Conservation (phyloP, 1,140 invertebrate genomes). For the Aphelenchoides besseyi region DNA sequence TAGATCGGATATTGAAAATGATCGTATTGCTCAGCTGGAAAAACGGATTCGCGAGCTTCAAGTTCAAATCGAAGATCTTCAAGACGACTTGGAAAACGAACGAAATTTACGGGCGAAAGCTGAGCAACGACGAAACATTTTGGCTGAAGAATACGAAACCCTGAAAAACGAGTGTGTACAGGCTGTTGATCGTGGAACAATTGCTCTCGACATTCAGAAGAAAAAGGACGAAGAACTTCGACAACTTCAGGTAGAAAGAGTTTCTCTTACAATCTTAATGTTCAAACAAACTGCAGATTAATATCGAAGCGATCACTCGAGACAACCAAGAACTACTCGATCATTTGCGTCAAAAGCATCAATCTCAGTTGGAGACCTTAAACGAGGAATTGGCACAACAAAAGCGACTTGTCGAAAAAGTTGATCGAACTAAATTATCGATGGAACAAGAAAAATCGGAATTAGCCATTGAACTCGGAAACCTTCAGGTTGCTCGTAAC, state of each 20-base stretch:
- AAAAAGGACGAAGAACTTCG: conserved; percentile 92
- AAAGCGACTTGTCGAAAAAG: conserved; percentile 70
- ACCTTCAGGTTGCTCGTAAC: conserved; percentile 74
- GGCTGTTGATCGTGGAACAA: conserved; percentile 86
- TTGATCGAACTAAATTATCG: conserved; percentile 14
- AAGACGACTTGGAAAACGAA: conserved; percentile 91
- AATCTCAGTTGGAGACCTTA: conserved; percentile 76
- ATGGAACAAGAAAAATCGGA: conserved; percentile 74
- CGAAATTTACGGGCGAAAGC: conserved; percentile 82
- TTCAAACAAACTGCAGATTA: conserved; percentile 8
- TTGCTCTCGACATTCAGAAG: conserved; percentile 84
- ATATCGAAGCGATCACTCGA: conserved; percentile 11
- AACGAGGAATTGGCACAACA: conserved; percentile 86
- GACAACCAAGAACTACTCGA: conserved; percentile 74
- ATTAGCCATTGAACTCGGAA: conserved; percentile 82
- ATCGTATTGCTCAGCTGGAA: conserved; percentile 76
- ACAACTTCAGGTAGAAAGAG: conserved; percentile 74
- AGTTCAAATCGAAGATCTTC: conserved; percentile 71
- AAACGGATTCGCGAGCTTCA: conserved; percentile 86
- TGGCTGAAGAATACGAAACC: conserved; percentile 77
- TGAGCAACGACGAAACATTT: conserved; percentile 85
- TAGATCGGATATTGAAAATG: conserved; percentile 73
- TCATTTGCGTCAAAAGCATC: conserved; percentile 86
- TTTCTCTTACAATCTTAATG: conserved; percentile 1
- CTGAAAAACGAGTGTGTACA: conserved; percentile 91